Evolutionary conservation across 2,113 vertebrate genomes (phyloP).

Genomic region (Chaetura pelagica): DNA sequence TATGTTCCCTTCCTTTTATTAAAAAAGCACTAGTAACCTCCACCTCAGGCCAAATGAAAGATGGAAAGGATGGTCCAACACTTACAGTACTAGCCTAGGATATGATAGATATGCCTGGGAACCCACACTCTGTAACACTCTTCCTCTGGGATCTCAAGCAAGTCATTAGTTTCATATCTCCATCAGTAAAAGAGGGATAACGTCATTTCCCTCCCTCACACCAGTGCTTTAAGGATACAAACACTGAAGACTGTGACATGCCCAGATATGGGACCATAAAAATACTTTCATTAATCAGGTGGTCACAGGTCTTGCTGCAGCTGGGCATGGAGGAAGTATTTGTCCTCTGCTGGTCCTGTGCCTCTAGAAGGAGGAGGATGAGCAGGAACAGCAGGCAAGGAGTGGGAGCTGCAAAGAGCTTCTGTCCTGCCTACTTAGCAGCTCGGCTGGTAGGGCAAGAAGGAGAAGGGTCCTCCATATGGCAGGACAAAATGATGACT

Average conservation of each 20-base stretch:
- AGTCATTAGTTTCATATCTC: conserved; percentile 36
- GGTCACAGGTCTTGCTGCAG: not conserved
- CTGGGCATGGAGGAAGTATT: not conserved
- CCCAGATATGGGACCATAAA: not conserved
- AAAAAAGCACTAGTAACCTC: not conserved
- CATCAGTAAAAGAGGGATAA: conserved; percentile 20
- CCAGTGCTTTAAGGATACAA: not conserved
- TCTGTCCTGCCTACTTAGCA: not conserved
- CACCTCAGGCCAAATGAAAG: not conserved
- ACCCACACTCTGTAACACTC: not conserved
- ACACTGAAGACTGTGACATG: not conserved
- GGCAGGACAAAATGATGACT: not conserved
- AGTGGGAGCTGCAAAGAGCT: not conserved
- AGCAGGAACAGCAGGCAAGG: not conserved
- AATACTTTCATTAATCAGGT: not conserved
- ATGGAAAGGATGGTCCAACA: not conserved
- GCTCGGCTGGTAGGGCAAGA: not conserved
- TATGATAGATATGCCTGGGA: conserved; percentile 21
- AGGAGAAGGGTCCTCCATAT: not conserved
- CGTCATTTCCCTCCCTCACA: conserved; percentile 45
- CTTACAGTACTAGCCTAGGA: not conserved
- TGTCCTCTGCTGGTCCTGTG: not conserved
- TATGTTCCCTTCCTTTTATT: conserved; percentile 23
- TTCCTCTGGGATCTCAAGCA: conserved; percentile 50
- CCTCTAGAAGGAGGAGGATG: not conserved